Evolutionary conservation across 2,797 vertebrate species (phyloP), one percentile per base, ranked within the genome.

Genomic region (Amblyopsis hoosieri): DNA sequence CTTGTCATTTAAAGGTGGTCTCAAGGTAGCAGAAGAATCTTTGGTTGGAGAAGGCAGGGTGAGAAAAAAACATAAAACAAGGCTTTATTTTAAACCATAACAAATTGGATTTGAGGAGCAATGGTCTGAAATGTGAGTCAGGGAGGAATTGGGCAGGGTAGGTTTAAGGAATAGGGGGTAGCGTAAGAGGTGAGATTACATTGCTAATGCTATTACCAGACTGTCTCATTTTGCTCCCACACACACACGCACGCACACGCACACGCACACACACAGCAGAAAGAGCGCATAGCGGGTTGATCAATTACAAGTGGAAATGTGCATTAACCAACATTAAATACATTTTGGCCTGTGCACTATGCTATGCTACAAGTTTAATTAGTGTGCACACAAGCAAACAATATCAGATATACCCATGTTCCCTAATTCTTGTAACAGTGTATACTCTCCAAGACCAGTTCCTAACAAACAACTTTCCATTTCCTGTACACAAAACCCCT

Each of bases 41-140:
- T 81, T 78, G 76, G 67, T 66, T 79, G 74, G 81, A 84, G 79
- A 78, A 78, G 84, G 14, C 14, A 79, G 62, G 75, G 70, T 72
- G 76, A 75, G 63, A 72, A 46, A 62, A 58, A 19, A 42, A 58
- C 10, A 76, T 19, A 54, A 83, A 81, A 81, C 62, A 42, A 74
- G 71, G 81, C 61, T 80, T 85, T 78, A 81, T 83, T 86, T 88
- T 72, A 86, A 86, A 76, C 73, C 63, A 72, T 84, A 84, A 83
- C 84, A 89, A 89, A 90, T 87, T 88, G 80, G 79, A 87, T 89
- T 89, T 37, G 82, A 83, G 75, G 61, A 69, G 56, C 71, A 85
- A 76, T 77, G 64, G 71, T 73, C 63, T 63, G 57, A 62, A 79
- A 77, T 74, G 70, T 64, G 76, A 73, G 23, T 61, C 76, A 60